phyloP scores from a whole-genome alignment of 2,797 vertebrate species.

The Heterohyrax brucei region DNA sequence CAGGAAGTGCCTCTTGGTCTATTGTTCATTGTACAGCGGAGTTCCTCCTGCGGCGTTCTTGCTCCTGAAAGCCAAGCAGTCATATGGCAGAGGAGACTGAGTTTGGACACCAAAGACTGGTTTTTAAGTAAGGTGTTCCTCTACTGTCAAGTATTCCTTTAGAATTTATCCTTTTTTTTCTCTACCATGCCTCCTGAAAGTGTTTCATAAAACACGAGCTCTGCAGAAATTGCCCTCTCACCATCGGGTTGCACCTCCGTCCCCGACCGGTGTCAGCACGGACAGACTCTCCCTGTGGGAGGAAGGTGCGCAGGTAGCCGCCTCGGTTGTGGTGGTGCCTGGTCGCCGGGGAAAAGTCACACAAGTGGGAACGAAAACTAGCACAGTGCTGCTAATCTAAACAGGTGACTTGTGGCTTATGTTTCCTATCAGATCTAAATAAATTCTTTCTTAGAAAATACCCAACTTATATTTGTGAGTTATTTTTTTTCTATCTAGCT shows the following conservation, averaged over 20 bases:
- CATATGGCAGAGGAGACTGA: not conserved
- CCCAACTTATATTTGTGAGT: not conserved
- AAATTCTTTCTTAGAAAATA: not conserved
- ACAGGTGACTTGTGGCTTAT: not conserved
- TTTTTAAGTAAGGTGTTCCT: not conserved
- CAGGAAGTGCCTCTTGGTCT: not conserved
- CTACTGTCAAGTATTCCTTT: not conserved
- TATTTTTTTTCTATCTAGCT: not conserved
- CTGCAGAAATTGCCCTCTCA: not conserved
- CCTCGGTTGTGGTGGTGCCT: not conserved
- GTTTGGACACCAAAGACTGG: not conserved
- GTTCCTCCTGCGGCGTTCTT: not conserved
- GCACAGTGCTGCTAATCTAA: not conserved
- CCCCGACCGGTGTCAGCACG: accelerated
- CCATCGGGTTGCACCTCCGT: accelerated
- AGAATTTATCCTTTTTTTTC: constrained; percentile 1
- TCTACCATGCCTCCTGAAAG: not conserved
- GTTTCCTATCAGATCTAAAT: not conserved
- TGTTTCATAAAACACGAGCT: not conserved
- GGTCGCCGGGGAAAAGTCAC: not conserved
- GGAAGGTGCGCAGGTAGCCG: accelerated
- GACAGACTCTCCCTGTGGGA: too few species aligned
- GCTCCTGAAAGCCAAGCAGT: not conserved
- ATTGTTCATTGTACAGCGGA: not conserved
- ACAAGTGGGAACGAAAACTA: not conserved